Percentiles rank a stretch among this genome's conserved stretches.
Evolutionary conservation across 2,888 invertebrate genomes (phyloP).

Genomic region (Didymodactylos carnosus): DNA sequence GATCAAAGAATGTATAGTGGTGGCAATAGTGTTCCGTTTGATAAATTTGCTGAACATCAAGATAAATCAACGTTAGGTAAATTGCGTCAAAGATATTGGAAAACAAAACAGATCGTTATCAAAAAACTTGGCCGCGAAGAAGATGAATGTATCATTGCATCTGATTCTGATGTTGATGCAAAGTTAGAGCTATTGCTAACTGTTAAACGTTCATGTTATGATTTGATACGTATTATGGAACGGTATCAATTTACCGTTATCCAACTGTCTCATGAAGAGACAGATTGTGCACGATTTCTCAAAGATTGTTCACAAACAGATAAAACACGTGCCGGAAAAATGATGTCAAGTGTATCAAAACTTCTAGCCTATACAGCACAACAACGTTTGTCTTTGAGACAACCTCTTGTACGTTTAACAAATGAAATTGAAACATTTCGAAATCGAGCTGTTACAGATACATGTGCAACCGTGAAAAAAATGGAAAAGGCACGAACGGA

Average conservation of each 20-base stretch:
- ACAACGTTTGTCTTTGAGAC: constrained; percentile 41
- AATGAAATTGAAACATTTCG: constrained; percentile 89
- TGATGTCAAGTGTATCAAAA: constrained; percentile 63
- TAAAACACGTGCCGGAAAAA: constrained; percentile 60
- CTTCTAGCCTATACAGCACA: constrained; percentile 72
- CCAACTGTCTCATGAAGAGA: constrained; percentile 70
- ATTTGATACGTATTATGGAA: constrained; percentile 4
- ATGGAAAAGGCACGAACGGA: constrained; percentile 90
- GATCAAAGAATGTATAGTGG: no score
- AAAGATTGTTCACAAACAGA: constrained; percentile 75
- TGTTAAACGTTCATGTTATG: neutral
- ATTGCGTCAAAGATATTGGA: constrained; percentile 91
- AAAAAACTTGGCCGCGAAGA: constrained; percentile 84
- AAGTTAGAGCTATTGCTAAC: constrained; percentile 52
- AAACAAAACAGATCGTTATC: constrained; percentile 80
- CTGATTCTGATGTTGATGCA: constrained; percentile 84
- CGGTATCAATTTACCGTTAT: constrained; percentile 6
- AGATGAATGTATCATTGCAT: constrained; percentile 83
- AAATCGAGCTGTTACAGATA: constrained; percentile 76
- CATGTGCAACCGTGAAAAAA: constrained; percentile 62
- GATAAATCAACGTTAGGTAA: constrained; percentile 38
- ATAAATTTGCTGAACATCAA: constrained; percentile 5
- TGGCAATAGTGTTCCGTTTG: no score
- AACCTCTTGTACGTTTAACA: constrained; percentile 49
- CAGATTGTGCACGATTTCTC: constrained; percentile 72